phyloP scores from a whole-genome alignment of 1,140 invertebrate genomes.

The Nautilus pompilius region DNA sequence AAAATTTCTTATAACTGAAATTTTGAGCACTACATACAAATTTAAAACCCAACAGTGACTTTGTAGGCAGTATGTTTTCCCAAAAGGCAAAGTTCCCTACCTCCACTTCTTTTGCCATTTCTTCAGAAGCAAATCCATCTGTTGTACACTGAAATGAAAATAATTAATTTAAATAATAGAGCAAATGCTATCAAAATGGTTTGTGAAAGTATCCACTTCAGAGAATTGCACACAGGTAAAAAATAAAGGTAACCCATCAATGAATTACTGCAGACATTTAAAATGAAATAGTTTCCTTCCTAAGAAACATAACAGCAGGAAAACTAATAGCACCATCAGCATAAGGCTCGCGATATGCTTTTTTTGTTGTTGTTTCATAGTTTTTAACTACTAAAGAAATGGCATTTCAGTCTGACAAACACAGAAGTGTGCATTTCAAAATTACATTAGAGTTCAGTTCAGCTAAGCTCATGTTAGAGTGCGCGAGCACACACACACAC shows the following conservation, averaged over 20 bases:
- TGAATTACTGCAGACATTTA: neutral
- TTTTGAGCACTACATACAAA: neutral
- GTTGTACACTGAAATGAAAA: constrained; percentile 65
- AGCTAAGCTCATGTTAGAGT: no score
- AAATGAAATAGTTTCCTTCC: no score
- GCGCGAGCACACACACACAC: no score
- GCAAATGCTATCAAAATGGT: neutral
- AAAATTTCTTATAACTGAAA: neutral
- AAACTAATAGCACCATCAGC: no score
- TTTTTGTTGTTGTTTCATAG: neutral
- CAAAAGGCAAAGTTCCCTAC: constrained; percentile 30
- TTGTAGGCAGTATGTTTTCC: neutral
- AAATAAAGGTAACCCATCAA: neutral
- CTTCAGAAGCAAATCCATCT: constrained; percentile 83
- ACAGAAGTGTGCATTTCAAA: neutral
- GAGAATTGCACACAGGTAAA: neutral
- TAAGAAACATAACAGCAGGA: no score
- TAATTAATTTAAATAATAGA: constrained; percentile 2
- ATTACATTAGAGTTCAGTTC: no score
- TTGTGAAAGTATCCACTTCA: neutral
- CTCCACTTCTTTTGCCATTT: constrained; percentile 76
- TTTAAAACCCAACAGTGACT: neutral
- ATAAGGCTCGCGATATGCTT: neutral
- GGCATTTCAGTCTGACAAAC: neutral
- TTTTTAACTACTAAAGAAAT: neutral